Conservation (phyloP, 2,797 vertebrate genomes). For the Halcyon badia region DNA sequence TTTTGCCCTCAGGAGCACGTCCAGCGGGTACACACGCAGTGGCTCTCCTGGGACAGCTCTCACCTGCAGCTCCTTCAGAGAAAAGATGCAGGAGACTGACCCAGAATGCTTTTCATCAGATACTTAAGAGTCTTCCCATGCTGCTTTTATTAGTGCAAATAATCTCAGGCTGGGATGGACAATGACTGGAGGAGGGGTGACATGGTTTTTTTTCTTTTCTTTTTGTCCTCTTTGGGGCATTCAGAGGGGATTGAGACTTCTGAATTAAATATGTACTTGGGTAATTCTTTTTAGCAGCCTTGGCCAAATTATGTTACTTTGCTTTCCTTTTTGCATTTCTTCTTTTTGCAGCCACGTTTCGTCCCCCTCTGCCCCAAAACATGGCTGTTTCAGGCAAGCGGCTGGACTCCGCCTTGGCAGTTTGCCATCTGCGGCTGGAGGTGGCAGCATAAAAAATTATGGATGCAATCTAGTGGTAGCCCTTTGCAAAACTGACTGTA, state of each 20-base stretch:
- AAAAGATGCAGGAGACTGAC: background rate
- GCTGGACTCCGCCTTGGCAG: background rate
- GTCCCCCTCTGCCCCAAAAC: background rate
- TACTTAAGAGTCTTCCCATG: background rate
- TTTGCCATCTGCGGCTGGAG: slow-evolving; percentile 26
- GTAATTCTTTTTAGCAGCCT: background rate
- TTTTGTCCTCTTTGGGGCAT: background rate
- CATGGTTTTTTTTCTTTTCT: rapidly evolving
- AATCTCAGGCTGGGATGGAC: background rate
- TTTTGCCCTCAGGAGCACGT: rapidly evolving
- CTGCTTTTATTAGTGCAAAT: background rate
- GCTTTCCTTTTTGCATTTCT: background rate
- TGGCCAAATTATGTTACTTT: background rate
- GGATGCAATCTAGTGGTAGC: slow-evolving; percentile 28
- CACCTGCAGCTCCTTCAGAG: background rate
- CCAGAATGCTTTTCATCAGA: background rate
- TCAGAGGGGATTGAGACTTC: background rate
- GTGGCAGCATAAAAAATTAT: slow-evolving; percentile 53
- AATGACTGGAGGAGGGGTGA: background rate
- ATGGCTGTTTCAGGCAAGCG: background rate
- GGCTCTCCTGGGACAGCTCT: background rate
- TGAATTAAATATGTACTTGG: background rate
- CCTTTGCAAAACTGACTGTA: slow-evolving; percentile 25
- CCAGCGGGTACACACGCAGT: background rate
- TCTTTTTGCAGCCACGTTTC: background rate